Percentiles rank a stretch among this genome's conserved stretches.
Conservation (phyloP, 2,888 invertebrate species). For the Harpagoxenus sublaevis region DNA sequence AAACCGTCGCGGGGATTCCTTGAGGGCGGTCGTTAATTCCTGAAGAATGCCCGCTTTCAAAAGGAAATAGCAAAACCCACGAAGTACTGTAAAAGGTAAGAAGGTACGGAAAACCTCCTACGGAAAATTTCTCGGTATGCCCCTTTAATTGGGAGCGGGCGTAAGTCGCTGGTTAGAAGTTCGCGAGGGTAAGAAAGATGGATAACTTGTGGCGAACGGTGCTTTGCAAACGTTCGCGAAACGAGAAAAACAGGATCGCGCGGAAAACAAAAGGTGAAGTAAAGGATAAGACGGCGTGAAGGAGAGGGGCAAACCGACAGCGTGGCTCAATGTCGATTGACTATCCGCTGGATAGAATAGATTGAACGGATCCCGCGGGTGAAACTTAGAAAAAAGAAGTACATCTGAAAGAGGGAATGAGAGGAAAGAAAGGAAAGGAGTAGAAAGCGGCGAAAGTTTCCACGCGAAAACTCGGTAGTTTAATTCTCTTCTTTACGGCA, state of each 20-base stretch:
- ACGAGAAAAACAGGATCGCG: constrained; percentile 37
- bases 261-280: constrained; percentile 31
- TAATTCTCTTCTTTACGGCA: constrained; percentile 62
- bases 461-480: constrained; percentile 61
- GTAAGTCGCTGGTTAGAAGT: constrained; percentile 24
- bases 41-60: constrained; percentile 3
- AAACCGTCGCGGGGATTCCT: constrained; percentile 23
- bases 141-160: constrained; percentile 40
- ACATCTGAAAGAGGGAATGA: background rate
- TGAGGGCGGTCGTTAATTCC: constrained; percentile 35
- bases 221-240: constrained; percentile 48
- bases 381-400: constrained; percentile 25
- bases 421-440: background rate
- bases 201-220: constrained; percentile 35
- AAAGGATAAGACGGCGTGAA: background rate
- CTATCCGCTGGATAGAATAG: constrained; percentile 26
- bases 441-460: constrained; percentile 56
- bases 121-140: constrained; percentile 41
- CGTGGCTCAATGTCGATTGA: constrained; percentile 50
- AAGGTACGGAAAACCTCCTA: constrained; percentile 17
- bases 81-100: background rate
- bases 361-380: constrained; percentile 23
- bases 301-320: background rate
- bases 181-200: constrained; percentile 20
- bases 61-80: constrained; percentile 13